These are phyloP conservation scores for Keiferia lycopersicella DNA, from an alignment of 2,888 invertebrate genomes.

Conservation along the genomic window DNA sequence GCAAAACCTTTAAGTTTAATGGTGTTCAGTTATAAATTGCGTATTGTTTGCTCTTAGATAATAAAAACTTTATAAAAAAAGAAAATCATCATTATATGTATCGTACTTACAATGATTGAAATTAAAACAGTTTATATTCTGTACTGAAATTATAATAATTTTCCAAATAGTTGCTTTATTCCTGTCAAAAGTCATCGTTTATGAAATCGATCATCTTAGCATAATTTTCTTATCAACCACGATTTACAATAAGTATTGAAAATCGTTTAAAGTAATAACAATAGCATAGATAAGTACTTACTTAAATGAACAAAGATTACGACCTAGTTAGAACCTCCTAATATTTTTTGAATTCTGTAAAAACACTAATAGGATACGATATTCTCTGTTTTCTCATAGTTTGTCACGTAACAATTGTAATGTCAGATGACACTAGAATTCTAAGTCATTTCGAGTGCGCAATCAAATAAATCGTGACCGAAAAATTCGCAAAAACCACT, in stretches of 20 bases:
- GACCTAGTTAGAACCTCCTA: too few relatives aligned
- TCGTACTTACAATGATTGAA: too few relatives aligned
- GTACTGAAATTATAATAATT: neutral
- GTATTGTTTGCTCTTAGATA: too few relatives aligned
- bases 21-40: too few relatives aligned
- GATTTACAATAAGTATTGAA: neutral
- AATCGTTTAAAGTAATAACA: neutral
- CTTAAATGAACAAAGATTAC: too few relatives aligned
- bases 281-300: too few relatives aligned
- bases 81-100: too few relatives aligned
- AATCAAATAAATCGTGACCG: slow-evolving; percentile 44
- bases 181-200: too few relatives aligned
- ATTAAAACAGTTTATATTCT: too few relatives aligned
- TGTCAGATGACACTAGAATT: slow-evolving; percentile 31
- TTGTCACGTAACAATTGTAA: neutral
- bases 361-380: neutral
- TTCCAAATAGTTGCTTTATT: neutral
- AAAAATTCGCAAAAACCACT: slow-evolving; percentile 43
- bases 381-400: neutral
- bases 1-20: too few relatives aligned
- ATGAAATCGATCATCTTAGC: neutral
- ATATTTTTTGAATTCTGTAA: neutral
- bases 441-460: neutral
- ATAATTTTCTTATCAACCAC: neutral
- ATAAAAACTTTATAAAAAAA: too few relatives aligned